Conservation (phyloP, 2,888 invertebrate species). For the Coleophora deauratella region DNA sequence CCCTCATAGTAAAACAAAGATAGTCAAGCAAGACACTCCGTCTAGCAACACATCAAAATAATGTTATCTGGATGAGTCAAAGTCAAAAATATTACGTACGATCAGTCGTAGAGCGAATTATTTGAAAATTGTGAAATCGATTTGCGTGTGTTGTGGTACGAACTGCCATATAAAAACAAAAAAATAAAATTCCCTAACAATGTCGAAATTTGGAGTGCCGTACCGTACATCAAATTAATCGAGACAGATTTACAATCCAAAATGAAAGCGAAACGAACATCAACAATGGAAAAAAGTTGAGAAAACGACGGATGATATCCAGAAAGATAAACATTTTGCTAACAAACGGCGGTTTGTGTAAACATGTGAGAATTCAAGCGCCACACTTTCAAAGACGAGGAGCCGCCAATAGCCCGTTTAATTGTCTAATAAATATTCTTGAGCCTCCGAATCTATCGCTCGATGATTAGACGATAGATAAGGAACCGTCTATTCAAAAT, state of each 20-base stretch:
- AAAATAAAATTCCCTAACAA: background rate
- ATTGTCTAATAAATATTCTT: slow-evolving; percentile 19
- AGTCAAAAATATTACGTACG: background rate
- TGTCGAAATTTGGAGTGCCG: slow-evolving; percentile 9
- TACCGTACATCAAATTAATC: slow-evolving; percentile 22
- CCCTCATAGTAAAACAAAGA: background rate
- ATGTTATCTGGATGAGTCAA: background rate
- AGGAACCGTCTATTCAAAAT: background rate
- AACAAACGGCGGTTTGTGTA: slow-evolving; percentile 37
- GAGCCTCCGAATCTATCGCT: slow-evolving; percentile 8
- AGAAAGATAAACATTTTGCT: slow-evolving; percentile 53
- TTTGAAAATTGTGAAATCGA: background rate
- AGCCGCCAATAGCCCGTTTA: slow-evolving; percentile 14
- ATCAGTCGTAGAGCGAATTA: background rate
- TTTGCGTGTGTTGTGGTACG: too few species aligned
- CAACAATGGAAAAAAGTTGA: slow-evolving; percentile 36
- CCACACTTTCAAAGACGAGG: slow-evolving; percentile 25
- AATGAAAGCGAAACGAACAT: slow-evolving; percentile 38
- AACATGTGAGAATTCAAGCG: slow-evolving; percentile 36
- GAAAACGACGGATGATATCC: slow-evolving; percentile 45
- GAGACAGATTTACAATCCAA: slow-evolving; percentile 45
- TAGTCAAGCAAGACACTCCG: background rate
- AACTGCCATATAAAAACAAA: too few species aligned
- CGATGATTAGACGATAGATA: slow-evolving; percentile 4
- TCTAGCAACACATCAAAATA: background rate